Evolutionary conservation across 2,888 invertebrate genomes (phyloP), one percentile per base, ranked within the genome.

Genomic region (Dinocampus coccinellae): DNA sequence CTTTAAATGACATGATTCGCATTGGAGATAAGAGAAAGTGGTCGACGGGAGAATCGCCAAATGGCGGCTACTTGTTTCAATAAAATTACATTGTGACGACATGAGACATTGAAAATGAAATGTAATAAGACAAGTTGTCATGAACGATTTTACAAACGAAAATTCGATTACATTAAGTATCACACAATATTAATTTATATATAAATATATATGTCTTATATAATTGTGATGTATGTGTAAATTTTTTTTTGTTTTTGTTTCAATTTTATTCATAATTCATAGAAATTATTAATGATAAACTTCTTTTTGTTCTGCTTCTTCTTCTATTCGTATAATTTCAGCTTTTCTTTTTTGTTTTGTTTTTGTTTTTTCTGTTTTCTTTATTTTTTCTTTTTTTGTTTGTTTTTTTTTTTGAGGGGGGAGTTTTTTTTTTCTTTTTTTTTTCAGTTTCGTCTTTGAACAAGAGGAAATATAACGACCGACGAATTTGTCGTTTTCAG

Each of bases 1-100:
- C 65, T 72, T 70, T 75, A 68, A 73, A 70, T 72, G 75, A 75
- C 70, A 68, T 73, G 73, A 75, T 75, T 58, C 58, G 65, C 53
- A 53, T 72, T 64, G 42, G 60, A 65, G 72, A 75, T 73, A 72
- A n/a, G 72, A 42, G 60, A 36, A 34, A 57, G 36, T 61, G 42
- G 39, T 73, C 67, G 53, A n/a, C 61, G 68, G 75, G 69, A 69
- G 66, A 42, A 36, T 63, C 67, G 70, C 73, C 75, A 72, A 75
- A 75, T 73, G 20, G 68, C 72, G 39, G 55, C 34, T 61, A 52
- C 69, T 55, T 33, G n/a, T n/a, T n/a, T 47, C 16, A n/a, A 16
- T 47, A 16, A 47, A 47, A 55, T 29, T 26, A 55, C 52, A 39
- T 33, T 55, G 60, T 10, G 60, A 60, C 55, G 26, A 52, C 22